A percentile compares a stretch with the other conserved stretches of the same genome.
Evolutionary conservation across 2,888 invertebrate species (phyloP).

Genomic region (Chamaedrilus cognettii): DNA sequence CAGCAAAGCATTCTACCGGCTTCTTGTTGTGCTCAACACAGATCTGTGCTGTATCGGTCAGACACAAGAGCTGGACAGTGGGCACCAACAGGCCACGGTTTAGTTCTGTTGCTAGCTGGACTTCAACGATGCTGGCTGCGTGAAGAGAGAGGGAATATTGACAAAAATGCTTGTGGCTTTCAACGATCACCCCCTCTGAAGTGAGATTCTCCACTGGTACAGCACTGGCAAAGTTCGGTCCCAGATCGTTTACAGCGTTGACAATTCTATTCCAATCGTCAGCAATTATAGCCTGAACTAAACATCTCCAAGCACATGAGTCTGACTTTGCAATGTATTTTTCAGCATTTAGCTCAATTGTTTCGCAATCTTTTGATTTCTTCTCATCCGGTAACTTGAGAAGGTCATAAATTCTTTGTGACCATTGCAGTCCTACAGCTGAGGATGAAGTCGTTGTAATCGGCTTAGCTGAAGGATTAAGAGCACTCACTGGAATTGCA

Average conservation of each 20-base stretch:
- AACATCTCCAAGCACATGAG: constrained; percentile 2
- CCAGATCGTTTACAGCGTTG: neutral
- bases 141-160: constrained; percentile 33
- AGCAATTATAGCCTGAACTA: constrained; percentile 16
- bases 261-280: no score
- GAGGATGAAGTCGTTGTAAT: no score
- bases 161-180: constrained; percentile 26
- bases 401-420: constrained; percentile 10
- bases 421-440: constrained; percentile 12
- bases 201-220: constrained; percentile 19
- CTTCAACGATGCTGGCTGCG: constrained; percentile 39
- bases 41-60: constrained; percentile 47
- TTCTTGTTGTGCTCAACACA: constrained; percentile 48
- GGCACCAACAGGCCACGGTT: constrained; percentile 45
- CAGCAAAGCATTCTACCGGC: constrained; percentile 43
- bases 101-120: constrained; percentile 45
- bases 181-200: constrained; percentile 34
- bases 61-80: constrained; percentile 45
- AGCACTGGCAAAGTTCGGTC: no score
- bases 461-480: constrained; percentile 14
- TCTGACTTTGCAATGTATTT: neutral
- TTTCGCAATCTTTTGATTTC: neutral
- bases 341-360: neutral
- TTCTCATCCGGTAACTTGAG: neutral
- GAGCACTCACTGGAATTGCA: neutral